phyloP scores from a whole-genome alignment of 2,888 invertebrate species.

The Drosophila quinaria region DNA sequence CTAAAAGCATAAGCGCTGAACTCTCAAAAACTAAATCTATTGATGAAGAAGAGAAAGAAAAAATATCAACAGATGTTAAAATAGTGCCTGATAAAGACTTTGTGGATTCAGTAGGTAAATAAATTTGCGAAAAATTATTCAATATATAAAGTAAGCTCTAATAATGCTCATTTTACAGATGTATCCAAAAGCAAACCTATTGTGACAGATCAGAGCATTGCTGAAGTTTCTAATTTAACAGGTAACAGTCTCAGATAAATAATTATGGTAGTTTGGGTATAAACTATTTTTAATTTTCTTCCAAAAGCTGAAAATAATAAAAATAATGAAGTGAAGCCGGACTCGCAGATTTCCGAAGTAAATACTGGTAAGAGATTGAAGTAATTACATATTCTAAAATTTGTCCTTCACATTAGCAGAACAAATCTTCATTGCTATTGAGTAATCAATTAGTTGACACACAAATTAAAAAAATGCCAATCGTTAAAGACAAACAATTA shows the following conservation, averaged over 20 bases:
- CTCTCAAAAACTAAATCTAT: background rate
- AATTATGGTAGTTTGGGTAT: background rate
- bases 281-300: background rate
- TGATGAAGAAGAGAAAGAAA: background rate
- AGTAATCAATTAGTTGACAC: slow-evolving; percentile 76
- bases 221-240: background rate
- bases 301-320: background rate
- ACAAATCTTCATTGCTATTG: slow-evolving; percentile 71
- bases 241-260: background rate
- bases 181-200: background rate
- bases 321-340: background rate
- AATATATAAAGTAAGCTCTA: too few species aligned
- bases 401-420: slow-evolving; percentile 76
- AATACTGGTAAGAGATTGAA: slow-evolving; percentile 74
- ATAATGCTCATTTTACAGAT: slow-evolving; percentile 5
- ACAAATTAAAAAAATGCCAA: slow-evolving; percentile 67
- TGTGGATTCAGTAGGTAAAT: slow-evolving; percentile 4
- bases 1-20: background rate
- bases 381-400: slow-evolving; percentile 42
- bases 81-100: background rate
- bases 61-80: background rate
- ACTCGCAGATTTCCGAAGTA: slow-evolving; percentile 53
- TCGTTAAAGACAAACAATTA: slow-evolving; percentile 51
- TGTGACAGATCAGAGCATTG: background rate
- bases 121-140: background rate